These are phyloP conservation scores for Lamellibrachia satsuma DNA, from an alignment of 2,888 invertebrate species.

Conservation along the genomic window DNA sequence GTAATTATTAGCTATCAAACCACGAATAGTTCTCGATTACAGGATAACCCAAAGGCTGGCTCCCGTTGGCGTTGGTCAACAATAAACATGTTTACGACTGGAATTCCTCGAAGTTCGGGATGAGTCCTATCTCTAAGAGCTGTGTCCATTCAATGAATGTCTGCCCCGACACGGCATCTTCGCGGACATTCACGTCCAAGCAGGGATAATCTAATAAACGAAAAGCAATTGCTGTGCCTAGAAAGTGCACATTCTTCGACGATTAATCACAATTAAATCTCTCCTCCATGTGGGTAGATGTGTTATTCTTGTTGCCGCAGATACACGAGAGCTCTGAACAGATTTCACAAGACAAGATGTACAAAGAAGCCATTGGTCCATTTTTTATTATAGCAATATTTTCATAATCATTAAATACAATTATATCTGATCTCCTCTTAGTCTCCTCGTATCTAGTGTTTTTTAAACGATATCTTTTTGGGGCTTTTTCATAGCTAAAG, in stretches of 20 bases:
- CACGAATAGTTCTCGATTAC: not conserved
- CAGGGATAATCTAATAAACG: not conserved
- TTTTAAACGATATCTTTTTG: too few species aligned
- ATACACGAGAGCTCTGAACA: not conserved
- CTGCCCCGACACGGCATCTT: not conserved
- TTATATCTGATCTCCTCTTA: too few species aligned
- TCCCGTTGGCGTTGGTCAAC: not conserved
- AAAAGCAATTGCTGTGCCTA: not conserved
- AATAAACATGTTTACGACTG: not conserved
- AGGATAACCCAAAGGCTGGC: not conserved
- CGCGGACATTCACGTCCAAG: not conserved
- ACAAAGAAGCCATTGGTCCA: too few species aligned
- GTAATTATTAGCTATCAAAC: not conserved
- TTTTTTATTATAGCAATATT: too few species aligned
- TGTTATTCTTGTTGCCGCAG: not conserved
- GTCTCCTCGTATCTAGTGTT: too few species aligned
- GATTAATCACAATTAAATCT: conserved; percentile 12
- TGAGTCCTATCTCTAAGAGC: not conserved
- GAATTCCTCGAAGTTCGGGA: not conserved
- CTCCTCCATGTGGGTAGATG: not conserved
- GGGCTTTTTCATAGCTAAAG: too few species aligned
- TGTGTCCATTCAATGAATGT: not conserved
- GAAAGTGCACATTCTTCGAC: not conserved
- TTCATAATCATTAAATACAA: too few species aligned
- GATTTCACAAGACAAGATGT: too few species aligned